These are phyloP conservation scores for Apamea anceps DNA, from an alignment of 2,888 invertebrate genomes.

Conservation along the genomic window DNA sequence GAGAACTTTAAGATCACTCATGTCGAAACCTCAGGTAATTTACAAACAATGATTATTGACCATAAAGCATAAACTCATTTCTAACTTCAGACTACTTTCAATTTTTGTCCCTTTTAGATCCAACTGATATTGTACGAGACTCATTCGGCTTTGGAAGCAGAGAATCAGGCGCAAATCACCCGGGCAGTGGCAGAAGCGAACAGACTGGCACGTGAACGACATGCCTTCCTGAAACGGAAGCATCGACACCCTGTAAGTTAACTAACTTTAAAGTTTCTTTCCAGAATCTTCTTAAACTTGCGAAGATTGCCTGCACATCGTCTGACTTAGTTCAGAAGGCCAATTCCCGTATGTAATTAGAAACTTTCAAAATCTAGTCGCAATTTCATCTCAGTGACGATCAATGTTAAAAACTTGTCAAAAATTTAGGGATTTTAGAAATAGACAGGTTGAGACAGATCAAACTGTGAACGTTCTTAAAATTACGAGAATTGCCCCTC, in stretches of 20 bases:
- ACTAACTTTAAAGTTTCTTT: neutral
- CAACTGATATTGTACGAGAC: slow-evolving; percentile 95
- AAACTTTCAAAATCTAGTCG: neutral
- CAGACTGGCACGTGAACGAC: slow-evolving; percentile 92
- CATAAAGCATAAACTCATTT: neutral
- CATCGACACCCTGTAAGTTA: slow-evolving; percentile 74
- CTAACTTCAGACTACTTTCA: neutral
- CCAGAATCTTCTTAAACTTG: neutral
- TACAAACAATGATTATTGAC: neutral
- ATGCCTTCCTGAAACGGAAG: slow-evolving; percentile 87
- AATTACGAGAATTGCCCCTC: neutral
- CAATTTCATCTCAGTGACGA: neutral
- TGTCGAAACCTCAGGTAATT: slow-evolving; percentile 94
- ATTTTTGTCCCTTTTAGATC: slow-evolving; percentile 85
- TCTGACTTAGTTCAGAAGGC: neutral
- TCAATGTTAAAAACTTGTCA: neutral
- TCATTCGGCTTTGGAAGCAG: slow-evolving; percentile 93
- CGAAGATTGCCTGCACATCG: neutral
- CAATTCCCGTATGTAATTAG: neutral
- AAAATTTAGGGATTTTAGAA: neutral
- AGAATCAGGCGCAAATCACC: slow-evolving; percentile 93
- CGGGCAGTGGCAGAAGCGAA: slow-evolving; percentile 93
- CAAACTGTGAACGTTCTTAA: neutral
- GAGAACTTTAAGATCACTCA: slow-evolving; percentile 92
- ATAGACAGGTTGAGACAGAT: neutral